These are phyloP conservation scores for Scolopax rusticola DNA, from an alignment of 2,797 vertebrate species.

Conservation along the genomic window DNA sequence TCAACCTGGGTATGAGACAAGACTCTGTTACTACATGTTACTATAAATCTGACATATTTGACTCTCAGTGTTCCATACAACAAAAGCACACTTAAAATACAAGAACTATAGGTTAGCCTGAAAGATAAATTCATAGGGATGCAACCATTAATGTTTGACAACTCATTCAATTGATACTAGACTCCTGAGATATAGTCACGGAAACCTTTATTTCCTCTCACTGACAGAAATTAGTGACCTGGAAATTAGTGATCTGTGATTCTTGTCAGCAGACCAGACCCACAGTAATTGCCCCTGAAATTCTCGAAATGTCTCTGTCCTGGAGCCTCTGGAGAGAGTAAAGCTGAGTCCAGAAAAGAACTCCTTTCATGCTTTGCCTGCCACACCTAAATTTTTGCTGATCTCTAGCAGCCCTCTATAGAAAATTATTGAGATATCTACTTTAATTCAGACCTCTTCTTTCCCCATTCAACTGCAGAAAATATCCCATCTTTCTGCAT, in stretches of 20 bases:
- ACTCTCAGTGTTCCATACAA: background rate
- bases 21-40: background rate
- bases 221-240: background rate
- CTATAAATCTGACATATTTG: background rate
- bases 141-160: background rate
- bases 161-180: background rate
- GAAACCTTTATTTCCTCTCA: background rate
- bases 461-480: background rate
- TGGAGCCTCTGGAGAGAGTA: background rate
- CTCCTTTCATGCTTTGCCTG: background rate
- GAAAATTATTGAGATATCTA: background rate
- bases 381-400: background rate
- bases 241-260: background rate
- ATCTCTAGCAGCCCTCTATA: background rate
- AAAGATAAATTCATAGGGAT: background rate
- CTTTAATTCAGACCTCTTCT: background rate
- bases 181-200: background rate
- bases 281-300: background rate
- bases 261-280: background rate
- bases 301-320: background rate
- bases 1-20: background rate
- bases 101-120: background rate
- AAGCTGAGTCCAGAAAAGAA: background rate
- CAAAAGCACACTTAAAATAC: background rate
- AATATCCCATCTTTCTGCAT: background rate